Evolutionary conservation across 2,797 vertebrate species (phyloP).

Genomic region (Triplophysa bombifrons): DNA sequence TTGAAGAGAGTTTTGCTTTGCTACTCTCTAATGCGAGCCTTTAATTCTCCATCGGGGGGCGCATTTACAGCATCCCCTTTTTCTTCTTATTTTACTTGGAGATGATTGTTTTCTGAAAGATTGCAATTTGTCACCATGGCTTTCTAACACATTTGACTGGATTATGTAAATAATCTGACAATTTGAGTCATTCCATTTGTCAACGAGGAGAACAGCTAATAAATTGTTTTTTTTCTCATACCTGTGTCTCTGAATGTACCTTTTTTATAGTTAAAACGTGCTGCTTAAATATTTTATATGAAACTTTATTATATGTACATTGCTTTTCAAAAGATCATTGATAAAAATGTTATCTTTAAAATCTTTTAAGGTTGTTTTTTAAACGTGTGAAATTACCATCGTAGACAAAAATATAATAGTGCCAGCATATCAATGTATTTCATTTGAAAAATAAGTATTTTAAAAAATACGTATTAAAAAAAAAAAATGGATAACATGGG

Average conservation of each 20-base stretch:
- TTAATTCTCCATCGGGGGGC: constrained; percentile 61
- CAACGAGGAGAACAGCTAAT: constrained; percentile 89
- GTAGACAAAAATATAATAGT: too few relatives aligned
- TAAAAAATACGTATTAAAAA: not conserved
- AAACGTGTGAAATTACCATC: too few relatives aligned
- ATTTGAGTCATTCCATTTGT: constrained; percentile 84
- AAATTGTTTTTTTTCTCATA: constrained; percentile 54
- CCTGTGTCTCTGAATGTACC: constrained; percentile 35
- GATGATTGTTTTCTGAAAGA: constrained; percentile 71
- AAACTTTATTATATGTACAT: too few relatives aligned
- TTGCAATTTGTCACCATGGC: constrained; percentile 64
- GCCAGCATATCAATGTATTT: too few relatives aligned
- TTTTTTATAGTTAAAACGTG: not conserved
- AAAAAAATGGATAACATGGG: too few relatives aligned
- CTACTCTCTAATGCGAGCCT: constrained; percentile 59
- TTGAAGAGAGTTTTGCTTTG: constrained; percentile 40
- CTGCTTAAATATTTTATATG: too few relatives aligned
- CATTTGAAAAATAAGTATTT: not conserved
- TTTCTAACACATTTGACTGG: constrained; percentile 72
- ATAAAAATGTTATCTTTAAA: too few relatives aligned
- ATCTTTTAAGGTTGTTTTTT: too few relatives aligned
- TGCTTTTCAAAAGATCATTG: too few relatives aligned
- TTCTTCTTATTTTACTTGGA: constrained; percentile 67
- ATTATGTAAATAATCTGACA: constrained; percentile 76
- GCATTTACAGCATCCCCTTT: constrained; percentile 62